Percentiles rank a stretch among this genome's conserved stretches.
These are phyloP conservation scores for Ctenopoma kingsleyae DNA, from an alignment of 2,797 vertebrate genomes.

Conservation along the genomic window DNA sequence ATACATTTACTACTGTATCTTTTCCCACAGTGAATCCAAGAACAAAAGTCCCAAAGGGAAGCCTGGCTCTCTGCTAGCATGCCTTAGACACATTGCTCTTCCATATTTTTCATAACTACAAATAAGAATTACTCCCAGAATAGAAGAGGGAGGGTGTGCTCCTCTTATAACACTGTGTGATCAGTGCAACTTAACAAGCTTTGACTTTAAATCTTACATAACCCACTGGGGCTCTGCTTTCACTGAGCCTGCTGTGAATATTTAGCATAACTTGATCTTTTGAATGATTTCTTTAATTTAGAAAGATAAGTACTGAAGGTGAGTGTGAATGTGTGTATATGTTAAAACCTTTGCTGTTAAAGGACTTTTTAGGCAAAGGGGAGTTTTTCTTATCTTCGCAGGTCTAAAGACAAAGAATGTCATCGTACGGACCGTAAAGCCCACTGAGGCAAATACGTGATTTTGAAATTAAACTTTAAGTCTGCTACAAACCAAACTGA, in stretches of 20 bases:
- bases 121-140: constrained; percentile 26
- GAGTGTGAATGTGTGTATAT: background rate
- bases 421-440: too few relatives aligned
- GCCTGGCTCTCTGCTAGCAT: constrained; percentile 36
- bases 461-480: too few relatives aligned
- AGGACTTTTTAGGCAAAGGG: background rate
- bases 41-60: constrained; percentile 48
- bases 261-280: constrained; percentile 32
- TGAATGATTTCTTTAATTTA: constrained; percentile 24
- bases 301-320: constrained; percentile 3
- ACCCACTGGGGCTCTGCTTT: constrained; percentile 16
- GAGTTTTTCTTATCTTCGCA: too few relatives aligned
- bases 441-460: too few relatives aligned
- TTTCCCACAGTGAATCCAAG: constrained; percentile 33
- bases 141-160: constrained; percentile 10
- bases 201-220: constrained; percentile 39
- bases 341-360: background rate
- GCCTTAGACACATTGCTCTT: constrained; percentile 25
- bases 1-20: constrained; percentile 35
- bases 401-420: too few relatives aligned
- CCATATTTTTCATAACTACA: constrained; percentile 42
- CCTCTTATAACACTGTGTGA: constrained; percentile 32
- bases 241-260: constrained; percentile 25
- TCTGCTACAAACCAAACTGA: too few relatives aligned
- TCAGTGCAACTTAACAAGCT: constrained; percentile 39